A percentile compares a stretch with the other conserved stretches of the same genome.
Conservation (phyloP, 2,888 invertebrate genomes). For the Eilema caniola region DNA sequence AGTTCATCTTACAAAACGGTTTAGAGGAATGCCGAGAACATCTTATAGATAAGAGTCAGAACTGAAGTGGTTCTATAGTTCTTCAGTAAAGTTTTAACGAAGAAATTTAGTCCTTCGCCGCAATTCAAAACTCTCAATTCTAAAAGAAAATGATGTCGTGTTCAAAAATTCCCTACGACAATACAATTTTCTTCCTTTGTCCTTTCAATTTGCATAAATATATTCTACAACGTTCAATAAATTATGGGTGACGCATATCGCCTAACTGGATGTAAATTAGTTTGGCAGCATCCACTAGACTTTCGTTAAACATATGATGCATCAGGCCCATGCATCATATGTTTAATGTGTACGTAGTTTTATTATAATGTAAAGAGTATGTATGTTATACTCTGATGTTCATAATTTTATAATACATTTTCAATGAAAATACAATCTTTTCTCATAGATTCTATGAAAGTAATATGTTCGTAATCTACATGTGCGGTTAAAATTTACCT, state of each 20-base stretch:
- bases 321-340: constrained; percentile 1
- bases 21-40: background rate
- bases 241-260: constrained; percentile 10
- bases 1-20: too few species aligned
- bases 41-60: background rate
- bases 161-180: background rate
- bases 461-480: too few species aligned
- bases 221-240: constrained; percentile 5
- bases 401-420: background rate
- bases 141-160: background rate
- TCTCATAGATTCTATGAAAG: too few species aligned
- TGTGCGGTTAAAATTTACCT: too few species aligned
- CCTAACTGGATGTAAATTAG: constrained; percentile 16
- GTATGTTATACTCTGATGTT: background rate
- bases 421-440: background rate
- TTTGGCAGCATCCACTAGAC: constrained; percentile 7
- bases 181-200: background rate
- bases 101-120: background rate
- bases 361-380: background rate
- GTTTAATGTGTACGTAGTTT: constrained; percentile 1
- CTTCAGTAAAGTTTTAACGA: constrained; percentile 1
- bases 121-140: background rate
- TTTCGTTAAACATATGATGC: constrained; percentile 7
- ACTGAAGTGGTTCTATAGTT: background rate
- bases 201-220: background rate